Evolutionary conservation across 2,113 vertebrate species (phyloP).

Genomic region (Mastomys coucha): DNA sequence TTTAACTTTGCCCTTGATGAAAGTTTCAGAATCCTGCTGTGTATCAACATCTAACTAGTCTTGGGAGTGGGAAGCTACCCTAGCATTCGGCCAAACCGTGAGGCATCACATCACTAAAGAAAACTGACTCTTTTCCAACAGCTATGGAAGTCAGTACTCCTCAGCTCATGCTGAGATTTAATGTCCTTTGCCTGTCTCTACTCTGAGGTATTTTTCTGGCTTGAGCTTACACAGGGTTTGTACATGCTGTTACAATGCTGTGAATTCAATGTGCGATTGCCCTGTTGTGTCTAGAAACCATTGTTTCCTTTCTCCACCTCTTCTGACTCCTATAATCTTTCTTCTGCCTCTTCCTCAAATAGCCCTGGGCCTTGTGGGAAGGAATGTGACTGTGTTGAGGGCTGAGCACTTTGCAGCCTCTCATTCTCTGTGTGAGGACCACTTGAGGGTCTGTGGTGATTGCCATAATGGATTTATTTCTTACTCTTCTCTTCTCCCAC

Average conservation of each 20-base stretch:
- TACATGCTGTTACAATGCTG: background rate
- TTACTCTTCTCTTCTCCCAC: conserved; percentile 52
- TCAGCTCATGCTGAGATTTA: background rate
- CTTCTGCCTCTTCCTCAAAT: background rate
- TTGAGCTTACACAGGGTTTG: background rate
- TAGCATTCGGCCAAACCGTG: background rate
- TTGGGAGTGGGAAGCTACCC: background rate
- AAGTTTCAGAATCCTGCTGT: background rate
- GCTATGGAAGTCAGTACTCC: background rate
- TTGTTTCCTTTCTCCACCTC: background rate
- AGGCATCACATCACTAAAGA: background rate
- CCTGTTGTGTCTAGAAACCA: background rate
- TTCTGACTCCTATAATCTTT: background rate
- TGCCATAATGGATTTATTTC: background rate
- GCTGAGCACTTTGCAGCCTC: background rate
- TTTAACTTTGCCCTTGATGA: background rate
- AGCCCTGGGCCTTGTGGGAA: background rate
- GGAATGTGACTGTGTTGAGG: background rate
- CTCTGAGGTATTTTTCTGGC: background rate
- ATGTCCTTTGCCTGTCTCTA: background rate
- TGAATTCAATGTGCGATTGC: background rate
- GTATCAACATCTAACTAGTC: background rate
- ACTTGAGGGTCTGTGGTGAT: background rate
- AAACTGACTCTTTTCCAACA: background rate
- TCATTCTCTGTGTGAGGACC: background rate